phyloP scores from a whole-genome alignment of 2,113 vertebrate species.

The Tretioscincus oriximinensis region DNA sequence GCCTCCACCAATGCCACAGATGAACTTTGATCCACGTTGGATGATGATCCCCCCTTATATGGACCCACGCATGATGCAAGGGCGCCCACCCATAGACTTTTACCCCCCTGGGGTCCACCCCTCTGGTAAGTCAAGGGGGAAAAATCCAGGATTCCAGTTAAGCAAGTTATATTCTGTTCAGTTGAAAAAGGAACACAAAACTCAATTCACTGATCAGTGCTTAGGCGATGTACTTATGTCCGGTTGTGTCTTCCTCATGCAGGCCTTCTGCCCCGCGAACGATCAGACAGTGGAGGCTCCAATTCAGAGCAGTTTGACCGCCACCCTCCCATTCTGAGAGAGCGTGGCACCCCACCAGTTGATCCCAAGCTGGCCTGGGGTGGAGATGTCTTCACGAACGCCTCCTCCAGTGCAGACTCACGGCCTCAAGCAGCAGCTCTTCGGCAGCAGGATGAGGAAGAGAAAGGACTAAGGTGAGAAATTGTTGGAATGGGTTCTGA shows the following conservation, averaged over 20 bases:
- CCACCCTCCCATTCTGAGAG: slow-evolving; percentile 73
- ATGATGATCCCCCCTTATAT: slow-evolving; percentile 92
- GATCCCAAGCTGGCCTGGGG: slow-evolving; percentile 89
- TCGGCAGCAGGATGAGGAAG: slow-evolving; percentile 82
- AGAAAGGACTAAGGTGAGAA: slow-evolving; percentile 80
- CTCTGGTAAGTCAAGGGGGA: slow-evolving; percentile 72
- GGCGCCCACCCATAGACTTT: slow-evolving; percentile 87
- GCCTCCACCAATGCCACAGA: slow-evolving; percentile 81
- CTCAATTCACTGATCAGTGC: too few species aligned
- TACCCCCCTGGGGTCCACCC: slow-evolving; percentile 86
- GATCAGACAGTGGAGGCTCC: slow-evolving; percentile 90
- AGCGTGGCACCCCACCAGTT: slow-evolving; percentile 88
- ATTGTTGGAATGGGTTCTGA: not conserved
- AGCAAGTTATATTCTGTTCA: too few species aligned
- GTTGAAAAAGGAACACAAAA: too few species aligned
- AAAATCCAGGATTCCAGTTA: not conserved
- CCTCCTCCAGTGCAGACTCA: slow-evolving; percentile 61
- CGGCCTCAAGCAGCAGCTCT: slow-evolving; percentile 79
- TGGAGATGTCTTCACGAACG: slow-evolving; percentile 81
- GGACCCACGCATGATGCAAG: slow-evolving; percentile 90
- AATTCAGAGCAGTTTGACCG: slow-evolving; percentile 88
- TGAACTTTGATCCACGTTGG: slow-evolving; percentile 95
- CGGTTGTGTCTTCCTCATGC: not conserved
- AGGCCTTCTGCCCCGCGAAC: slow-evolving; percentile 88
- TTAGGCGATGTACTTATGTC: fast-evolving